Evolutionary conservation across 2,888 invertebrate species (phyloP).

Genomic region (Adineta ricciae): DNA sequence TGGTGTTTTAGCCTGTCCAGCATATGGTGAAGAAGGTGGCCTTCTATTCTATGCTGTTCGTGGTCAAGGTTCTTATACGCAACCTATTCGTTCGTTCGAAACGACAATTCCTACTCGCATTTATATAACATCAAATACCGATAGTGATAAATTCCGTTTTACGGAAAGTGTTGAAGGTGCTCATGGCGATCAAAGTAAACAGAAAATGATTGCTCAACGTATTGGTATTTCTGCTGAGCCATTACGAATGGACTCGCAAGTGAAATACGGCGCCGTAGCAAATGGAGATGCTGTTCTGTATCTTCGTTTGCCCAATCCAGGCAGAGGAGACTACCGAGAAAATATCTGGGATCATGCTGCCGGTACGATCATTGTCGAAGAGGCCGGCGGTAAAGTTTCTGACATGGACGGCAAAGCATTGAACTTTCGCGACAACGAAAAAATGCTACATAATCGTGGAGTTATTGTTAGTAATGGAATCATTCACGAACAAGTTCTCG

Average conservation of each 20-base stretch:
- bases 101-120: not conserved
- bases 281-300: not conserved
- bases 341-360: slow-evolving; percentile 68
- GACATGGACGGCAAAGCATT: slow-evolving; percentile 58
- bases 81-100: not conserved
- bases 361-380: slow-evolving; percentile 74
- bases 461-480: slow-evolving; percentile 11
- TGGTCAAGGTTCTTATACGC: not conserved
- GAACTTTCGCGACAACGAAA: slow-evolving; percentile 16
- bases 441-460: not conserved
- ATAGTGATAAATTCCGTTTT: not conserved
- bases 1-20: slow-evolving; percentile 11
- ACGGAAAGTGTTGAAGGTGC: slow-evolving; percentile 3
- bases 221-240: not conserved
- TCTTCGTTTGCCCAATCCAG: slow-evolving; percentile 6
- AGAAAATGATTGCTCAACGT: not conserved
- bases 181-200: not conserved
- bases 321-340: not conserved
- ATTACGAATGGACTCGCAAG: slow-evolving; percentile 13
- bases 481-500: not conserved
- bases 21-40: not conserved
- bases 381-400: slow-evolving; percentile 81
- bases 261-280: not conserved
- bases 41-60: not conserved
- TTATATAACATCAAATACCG: not conserved